Base-by-base conservation (phyloP, 2,113 vertebrate genomes). In the Gila orcuttii region DNA sequence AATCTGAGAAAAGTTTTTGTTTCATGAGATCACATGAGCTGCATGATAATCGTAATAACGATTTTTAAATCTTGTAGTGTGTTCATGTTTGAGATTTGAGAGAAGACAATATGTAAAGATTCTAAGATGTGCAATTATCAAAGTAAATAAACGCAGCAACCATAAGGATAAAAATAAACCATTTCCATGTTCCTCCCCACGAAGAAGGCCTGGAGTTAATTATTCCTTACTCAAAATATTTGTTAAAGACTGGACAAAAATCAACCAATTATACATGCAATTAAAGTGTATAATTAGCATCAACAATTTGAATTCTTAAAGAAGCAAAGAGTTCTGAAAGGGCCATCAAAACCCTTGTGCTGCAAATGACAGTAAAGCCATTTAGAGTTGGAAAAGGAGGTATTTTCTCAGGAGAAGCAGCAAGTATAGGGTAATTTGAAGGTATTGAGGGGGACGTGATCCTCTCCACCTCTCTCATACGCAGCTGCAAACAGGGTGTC, bases 381-480 rank as follows among this genome's bases (percentile, higher is more conserved):
- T 85, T 42, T 69, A 57, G 76, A 69, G 55, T 57, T 57, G n/a
- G 33, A 79, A 31, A 79, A 64, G 62, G 62, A 82, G 45, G 47
- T 17, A 15, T 83, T 86, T 74, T 86, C 55, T 77, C 45, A 57
- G 57, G 62, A 64, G 74, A 59, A 42, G 68, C 19, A 17, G 23
- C 76, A 13, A 83, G 79, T 17, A 9, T 42, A 28, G 71, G 69
- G 75, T 74, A 83, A 86, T 87, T 80, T 87, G 76, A 52, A 55
- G 84, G 75, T 73, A 87, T 66, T 64, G 71, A 89, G 73, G 87
- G 81, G 88, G 75, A 74, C 78, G 33, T 71, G 73, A 55, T 57
- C n/a, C 74, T 79, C 74, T 86, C 84, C 84, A 83, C 84, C 45
- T 55, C 84, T 83, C 80, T 83, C 71, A 83, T 81, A 80, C 71